phyloP scores from a whole-genome alignment of 2,888 invertebrate species.

The Spilosoma lubricipeda region DNA sequence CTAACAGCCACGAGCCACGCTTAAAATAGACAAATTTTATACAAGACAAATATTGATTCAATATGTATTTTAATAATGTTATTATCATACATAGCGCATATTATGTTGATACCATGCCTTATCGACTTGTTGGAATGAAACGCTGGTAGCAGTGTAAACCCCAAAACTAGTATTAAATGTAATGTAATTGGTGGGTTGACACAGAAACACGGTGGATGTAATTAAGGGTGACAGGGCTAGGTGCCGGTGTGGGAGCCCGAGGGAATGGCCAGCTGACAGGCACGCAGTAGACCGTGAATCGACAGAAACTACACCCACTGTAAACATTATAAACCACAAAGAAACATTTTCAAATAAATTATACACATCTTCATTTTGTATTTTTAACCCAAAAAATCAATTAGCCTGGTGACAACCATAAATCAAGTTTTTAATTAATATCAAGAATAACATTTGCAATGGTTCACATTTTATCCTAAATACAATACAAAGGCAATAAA shows the following conservation, averaged over 20 bases:
- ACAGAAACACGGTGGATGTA: slow-evolving; percentile 74
- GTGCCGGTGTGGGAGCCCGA: slow-evolving; percentile 62
- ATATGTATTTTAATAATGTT: background rate
- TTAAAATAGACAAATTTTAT: background rate
- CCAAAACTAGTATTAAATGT: slow-evolving; percentile 18
- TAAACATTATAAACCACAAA: slow-evolving; percentile 47
- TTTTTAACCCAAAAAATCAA: slow-evolving; percentile 45
- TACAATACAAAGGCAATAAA: slow-evolving; percentile 79
- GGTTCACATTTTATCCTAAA: slow-evolving; percentile 61
- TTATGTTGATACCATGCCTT: background rate
- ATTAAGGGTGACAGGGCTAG: slow-evolving; percentile 70
- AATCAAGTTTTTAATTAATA: slow-evolving; percentile 69
- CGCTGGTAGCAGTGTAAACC: slow-evolving; percentile 28
- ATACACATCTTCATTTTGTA: slow-evolving; percentile 35
- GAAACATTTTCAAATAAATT: slow-evolving; percentile 32
- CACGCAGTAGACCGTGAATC: slow-evolving; percentile 59
- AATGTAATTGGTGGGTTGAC: slow-evolving; percentile 62
- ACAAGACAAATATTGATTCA: background rate
- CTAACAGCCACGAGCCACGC: background rate
- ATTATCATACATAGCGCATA: background rate
- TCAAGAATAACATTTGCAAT: slow-evolving; percentile 60
- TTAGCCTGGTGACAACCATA: slow-evolving; percentile 55
- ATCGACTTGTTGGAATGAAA: slow-evolving; percentile 14
- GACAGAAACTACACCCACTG: slow-evolving; percentile 62
- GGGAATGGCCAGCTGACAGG: slow-evolving; percentile 72